Percentiles rank a stretch among this genome's conserved stretches.
Conservation (phyloP, 2,888 invertebrate genomes). For the Chloromyia formosa region DNA sequence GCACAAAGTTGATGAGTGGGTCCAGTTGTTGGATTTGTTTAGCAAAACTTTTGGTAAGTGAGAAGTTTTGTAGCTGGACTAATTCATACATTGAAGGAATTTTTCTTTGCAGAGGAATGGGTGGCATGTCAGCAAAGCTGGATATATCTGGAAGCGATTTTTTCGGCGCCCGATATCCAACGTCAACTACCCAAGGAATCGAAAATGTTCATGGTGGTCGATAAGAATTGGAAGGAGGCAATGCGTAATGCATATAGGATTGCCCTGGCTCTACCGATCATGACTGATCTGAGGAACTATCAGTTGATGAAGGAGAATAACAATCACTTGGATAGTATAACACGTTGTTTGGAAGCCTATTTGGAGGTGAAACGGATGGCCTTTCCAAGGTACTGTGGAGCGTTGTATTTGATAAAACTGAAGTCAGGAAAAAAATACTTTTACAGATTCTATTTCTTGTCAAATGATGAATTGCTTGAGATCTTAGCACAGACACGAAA, state of each 20-base stretch:
- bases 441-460: slow-evolving; percentile 80
- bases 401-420: background rate
- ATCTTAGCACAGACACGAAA: slow-evolving; percentile 91
- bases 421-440: too few species aligned
- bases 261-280: slow-evolving; percentile 82
- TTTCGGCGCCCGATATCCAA: slow-evolving; percentile 93
- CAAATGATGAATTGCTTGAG: slow-evolving; percentile 88
- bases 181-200: slow-evolving; percentile 91
- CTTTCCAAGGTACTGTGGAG: slow-evolving; percentile 71
- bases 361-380: slow-evolving; percentile 87
- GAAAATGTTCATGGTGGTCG: slow-evolving; percentile 83
- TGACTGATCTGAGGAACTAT: slow-evolving; percentile 75
- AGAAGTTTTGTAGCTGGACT: slow-evolving; percentile 4
- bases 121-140: slow-evolving; percentile 88
- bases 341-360: slow-evolving; percentile 90
- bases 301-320: slow-evolving; percentile 78
- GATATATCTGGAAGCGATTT: slow-evolving; percentile 94
- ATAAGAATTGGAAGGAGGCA: slow-evolving; percentile 90
- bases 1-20: slow-evolving; percentile 84
- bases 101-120: slow-evolving; percentile 78
- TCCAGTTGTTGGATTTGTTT: slow-evolving; percentile 78
- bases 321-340: slow-evolving; percentile 83
- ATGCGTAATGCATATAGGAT: slow-evolving; percentile 84
- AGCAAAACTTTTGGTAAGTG: slow-evolving; percentile 78
- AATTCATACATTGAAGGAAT: too few species aligned